Percentiles rank a stretch among this genome's conserved stretches.
phyloP scores from a whole-genome alignment of 2,113 vertebrate species.

The Hemibagrus wyckioides region DNA sequence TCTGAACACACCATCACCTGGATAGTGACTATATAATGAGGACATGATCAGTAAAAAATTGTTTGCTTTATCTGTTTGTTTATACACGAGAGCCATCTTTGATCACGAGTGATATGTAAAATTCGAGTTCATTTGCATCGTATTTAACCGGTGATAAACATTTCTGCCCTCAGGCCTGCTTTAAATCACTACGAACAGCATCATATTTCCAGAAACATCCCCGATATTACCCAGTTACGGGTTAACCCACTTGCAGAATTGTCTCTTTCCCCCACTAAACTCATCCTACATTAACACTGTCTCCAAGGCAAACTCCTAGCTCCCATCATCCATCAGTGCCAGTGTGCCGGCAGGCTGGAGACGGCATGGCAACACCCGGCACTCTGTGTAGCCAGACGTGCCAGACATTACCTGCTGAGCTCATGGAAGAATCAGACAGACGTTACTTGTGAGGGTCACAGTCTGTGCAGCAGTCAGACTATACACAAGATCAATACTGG shows the following conservation, averaged over 20 bases:
- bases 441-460: background rate
- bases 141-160: background rate
- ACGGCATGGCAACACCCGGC: background rate
- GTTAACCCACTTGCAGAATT: slow-evolving; percentile 7
- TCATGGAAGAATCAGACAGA: background rate
- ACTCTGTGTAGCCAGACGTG: background rate
- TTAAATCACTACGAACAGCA: too few species aligned
- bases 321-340: slow-evolving; percentile 44
- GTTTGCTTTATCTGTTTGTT: background rate
- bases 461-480: background rate
- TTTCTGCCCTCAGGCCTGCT: background rate
- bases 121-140: background rate
- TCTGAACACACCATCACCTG: background rate
- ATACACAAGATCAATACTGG: background rate
- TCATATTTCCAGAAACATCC: background rate
- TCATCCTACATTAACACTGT: background rate
- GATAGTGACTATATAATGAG: background rate
- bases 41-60: too few species aligned
- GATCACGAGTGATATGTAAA: background rate
- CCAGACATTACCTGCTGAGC: slow-evolving; percentile 31
- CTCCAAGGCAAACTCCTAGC: slow-evolving; percentile 7
- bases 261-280: background rate
- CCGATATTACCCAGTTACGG: too few species aligned
- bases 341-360: slow-evolving; percentile 28
- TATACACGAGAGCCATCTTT: background rate